Conservation (phyloP, 2,113 vertebrate species). For the Cercopithecus mona region DNA sequence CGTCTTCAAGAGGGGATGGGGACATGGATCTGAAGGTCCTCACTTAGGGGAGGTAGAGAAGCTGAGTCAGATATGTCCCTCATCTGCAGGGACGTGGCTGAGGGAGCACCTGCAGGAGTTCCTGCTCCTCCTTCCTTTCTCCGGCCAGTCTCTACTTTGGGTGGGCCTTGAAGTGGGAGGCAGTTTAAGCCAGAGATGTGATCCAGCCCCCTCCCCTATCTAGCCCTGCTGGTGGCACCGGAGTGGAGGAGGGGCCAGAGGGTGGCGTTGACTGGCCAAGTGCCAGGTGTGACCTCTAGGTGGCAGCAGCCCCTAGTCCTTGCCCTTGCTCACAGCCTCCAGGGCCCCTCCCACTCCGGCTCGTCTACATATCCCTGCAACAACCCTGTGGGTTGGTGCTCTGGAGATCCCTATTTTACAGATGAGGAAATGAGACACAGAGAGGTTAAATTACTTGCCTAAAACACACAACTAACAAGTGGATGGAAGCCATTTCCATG, state of each 20-base stretch:
- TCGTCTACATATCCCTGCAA: neutral
- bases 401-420: neutral
- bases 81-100: neutral
- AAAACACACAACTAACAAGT: neutral
- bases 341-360: neutral
- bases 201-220: neutral
- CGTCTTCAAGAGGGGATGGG: neutral
- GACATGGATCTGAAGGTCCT: neutral
- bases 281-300: slow-evolving; percentile 75
- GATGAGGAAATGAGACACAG: slow-evolving; percentile 10
- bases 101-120: neutral
- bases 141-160: neutral
- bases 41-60: neutral
- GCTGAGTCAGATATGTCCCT: neutral
- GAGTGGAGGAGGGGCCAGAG: neutral
- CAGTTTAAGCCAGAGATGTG: neutral
- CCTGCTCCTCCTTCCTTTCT: neutral
- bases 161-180: neutral
- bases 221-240: neutral
- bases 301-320: slow-evolving; percentile 70
- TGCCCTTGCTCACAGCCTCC: neutral
- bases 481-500: neutral
- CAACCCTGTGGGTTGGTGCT: neutral
- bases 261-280: neutral
- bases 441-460: neutral